Conservation (phyloP, 2,113 vertebrate species). For the Agapornis roseicollis region DNA sequence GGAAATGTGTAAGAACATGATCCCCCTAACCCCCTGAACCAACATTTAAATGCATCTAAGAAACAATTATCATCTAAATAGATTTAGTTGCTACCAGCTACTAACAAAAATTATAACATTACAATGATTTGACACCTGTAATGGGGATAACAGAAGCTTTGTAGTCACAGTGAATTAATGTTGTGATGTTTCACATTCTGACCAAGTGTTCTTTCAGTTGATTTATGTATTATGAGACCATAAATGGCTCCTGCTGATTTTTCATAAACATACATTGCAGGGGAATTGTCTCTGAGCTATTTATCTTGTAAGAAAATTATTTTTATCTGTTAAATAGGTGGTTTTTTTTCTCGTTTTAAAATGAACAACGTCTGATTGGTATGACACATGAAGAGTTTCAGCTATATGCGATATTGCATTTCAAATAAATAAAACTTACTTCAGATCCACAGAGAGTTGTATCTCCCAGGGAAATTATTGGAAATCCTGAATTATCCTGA, state of each 20-base stretch:
- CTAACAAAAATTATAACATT: constrained; percentile 1
- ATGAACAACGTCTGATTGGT: background rate
- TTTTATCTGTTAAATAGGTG: background rate
- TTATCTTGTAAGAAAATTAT: constrained; percentile 35
- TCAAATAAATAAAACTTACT: background rate
- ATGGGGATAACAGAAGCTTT: background rate
- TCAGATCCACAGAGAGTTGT: background rate
- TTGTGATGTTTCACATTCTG: background rate
- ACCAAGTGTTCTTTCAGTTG: constrained; percentile 26
- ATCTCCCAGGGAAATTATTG: background rate
- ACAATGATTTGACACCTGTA: background rate
- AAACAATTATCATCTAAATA: background rate
- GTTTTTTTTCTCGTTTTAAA: background rate
- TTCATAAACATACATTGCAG: background rate
- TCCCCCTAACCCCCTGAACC: accelerated
- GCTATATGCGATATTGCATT: background rate
- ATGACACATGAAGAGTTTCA: background rate
- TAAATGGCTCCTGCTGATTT: constrained; percentile 42
- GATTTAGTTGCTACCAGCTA: constrained; percentile 1
- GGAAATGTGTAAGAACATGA: background rate
- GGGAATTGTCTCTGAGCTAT: constrained; percentile 13
- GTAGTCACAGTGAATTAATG: background rate
- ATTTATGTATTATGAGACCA: constrained; percentile 16
- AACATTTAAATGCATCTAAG: background rate
- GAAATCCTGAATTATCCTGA: background rate